Base-by-base conservation (phyloP, 2,113 vertebrate species). In the Spermophilus dauricus region DNA sequence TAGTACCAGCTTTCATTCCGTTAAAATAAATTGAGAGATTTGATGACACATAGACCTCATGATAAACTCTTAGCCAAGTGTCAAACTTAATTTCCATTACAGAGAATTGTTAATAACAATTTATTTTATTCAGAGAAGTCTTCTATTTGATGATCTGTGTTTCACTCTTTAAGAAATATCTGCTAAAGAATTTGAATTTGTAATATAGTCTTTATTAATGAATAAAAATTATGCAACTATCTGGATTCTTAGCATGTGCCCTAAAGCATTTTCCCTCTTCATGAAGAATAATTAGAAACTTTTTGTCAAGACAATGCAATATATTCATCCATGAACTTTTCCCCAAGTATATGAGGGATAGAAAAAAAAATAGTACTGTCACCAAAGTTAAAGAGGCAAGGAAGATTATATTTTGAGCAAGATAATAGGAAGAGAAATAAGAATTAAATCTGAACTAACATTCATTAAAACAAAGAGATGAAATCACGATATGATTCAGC, bases 1-100 rank as follows among this genome's bases (percentile, higher is more conserved):
- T 93, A 95, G 28, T 16, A 82, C 3, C 28, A 76, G 32, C 18
- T 97, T 96, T 91, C 45, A 87, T 69, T 73, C 8, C 5, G 28
- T 37, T 22, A n/a, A 93, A 84, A 84, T 17, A 18, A 91, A 75
- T 5, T 75, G 39, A 93, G 30, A 73, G 1, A 2, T 84, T 91
- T 76, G 6, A 72, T 86, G 86, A 96, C 8, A 24, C 65, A 80
- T 26, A 72, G 42, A 77, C 81, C 56, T 94, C 67, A 42, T 72
- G 51, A 89, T 48, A 88, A 93, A 65, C 39, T n/a, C n/a, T 67
- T 51, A 95, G 28, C 34, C 75, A 82, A 28, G 5, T 83, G 37
- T 72, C 51, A 89, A 87, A 67, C 14, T 9, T 77, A 45, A 89
- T 89, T 91, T 69, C 30, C 63, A 83, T 81, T 73, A 26, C 8